Percentiles rank a stretch among this genome's conserved stretches.
These are phyloP conservation scores for Idaea biselata DNA, from an alignment of 2,888 invertebrate species.

Conservation along the genomic window DNA sequence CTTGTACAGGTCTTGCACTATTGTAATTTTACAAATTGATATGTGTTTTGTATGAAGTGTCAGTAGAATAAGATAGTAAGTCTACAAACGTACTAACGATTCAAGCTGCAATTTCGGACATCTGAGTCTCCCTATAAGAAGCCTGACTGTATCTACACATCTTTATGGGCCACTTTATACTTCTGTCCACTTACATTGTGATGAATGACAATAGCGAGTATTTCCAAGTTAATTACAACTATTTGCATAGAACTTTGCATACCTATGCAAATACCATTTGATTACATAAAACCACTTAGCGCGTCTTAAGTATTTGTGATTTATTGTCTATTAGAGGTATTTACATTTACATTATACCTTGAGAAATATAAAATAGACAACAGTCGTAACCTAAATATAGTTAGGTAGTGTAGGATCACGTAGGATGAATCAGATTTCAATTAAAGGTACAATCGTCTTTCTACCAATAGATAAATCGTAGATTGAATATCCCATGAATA, in stretches of 20 bases:
- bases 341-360: not conserved
- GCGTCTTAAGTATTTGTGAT: not conserved
- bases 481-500: not conserved
- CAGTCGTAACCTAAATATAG: not conserved
- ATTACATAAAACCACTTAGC: not conserved
- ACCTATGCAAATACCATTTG: not conserved
- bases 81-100: no score
- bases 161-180: not conserved
- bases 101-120: no score
- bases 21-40: no score
- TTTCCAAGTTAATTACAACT: not conserved
- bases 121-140: not conserved
- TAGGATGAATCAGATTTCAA: not conserved
- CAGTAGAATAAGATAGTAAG: no score
- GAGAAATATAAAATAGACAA: not conserved
- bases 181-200: not conserved
- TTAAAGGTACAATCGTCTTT: not conserved
- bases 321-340: not conserved
- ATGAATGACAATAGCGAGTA: not conserved
- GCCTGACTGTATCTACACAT: not conserved
- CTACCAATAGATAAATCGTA: not conserved
- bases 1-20: no score
- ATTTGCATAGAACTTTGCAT: not conserved
- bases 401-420: not conserved
- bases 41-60: no score